Conservation (phyloP, 2,113 vertebrate species). For the Cyanistes caeruleus region DNA sequence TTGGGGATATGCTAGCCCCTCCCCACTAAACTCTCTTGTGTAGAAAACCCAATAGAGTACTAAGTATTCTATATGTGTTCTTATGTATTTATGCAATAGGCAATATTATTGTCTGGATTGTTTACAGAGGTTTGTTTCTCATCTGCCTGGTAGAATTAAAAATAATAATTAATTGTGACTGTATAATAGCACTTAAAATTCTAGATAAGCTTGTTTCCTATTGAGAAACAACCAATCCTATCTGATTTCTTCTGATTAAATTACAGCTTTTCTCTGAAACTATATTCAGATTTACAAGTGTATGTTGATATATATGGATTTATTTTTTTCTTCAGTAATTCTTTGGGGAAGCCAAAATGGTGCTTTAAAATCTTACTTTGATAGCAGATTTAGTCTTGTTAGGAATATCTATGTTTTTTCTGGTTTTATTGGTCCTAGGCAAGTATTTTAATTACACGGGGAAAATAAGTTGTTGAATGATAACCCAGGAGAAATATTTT, state of each 20-base stretch:
- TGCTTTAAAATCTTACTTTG: background rate
- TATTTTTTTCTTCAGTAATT: background rate
- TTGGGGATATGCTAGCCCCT: background rate
- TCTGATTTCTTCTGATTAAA: background rate
- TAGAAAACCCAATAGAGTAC: background rate
- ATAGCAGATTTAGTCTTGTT: background rate
- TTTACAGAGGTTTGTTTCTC: background rate
- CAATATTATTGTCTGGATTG: background rate
- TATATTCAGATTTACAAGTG: background rate
- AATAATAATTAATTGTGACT: background rate
- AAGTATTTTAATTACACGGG: background rate
- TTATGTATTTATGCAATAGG: background rate
- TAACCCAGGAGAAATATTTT: constrained; percentile 35
- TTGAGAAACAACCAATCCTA: background rate
- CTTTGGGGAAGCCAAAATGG: background rate
- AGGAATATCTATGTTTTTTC: background rate
- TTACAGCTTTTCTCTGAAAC: background rate
- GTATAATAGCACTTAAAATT: background rate
- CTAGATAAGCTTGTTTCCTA: background rate
- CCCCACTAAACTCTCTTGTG: background rate
- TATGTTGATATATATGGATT: background rate
- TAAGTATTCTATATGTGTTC: background rate
- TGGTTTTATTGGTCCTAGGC: background rate
- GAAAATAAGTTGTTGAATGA: background rate
- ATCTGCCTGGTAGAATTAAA: background rate